These are phyloP conservation scores for Pangasius sanitwongsei DNA, from an alignment of 2,797 vertebrate species.

Conservation along the genomic window DNA sequence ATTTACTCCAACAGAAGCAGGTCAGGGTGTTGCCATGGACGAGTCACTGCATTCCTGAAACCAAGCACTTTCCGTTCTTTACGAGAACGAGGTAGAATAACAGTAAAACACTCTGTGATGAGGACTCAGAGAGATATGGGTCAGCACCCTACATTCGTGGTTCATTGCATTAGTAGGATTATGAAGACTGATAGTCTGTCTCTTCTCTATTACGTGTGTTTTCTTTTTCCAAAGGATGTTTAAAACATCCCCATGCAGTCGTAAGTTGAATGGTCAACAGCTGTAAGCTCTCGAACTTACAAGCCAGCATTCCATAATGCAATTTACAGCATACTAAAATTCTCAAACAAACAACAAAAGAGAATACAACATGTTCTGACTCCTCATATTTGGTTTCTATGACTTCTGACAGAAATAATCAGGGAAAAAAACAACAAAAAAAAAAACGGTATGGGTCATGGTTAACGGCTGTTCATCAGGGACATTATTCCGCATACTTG, in stretches of 20 bases:
- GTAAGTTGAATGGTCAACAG: not conserved
- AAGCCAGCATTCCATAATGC: not conserved
- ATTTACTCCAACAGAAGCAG: conserved; percentile 71
- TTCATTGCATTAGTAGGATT: not conserved
- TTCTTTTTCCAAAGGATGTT: not conserved
- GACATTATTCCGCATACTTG: not conserved
- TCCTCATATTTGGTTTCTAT: not conserved
- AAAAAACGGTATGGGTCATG: not conserved
- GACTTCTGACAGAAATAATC: not conserved
- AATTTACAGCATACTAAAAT: not conserved
- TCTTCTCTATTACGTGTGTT: not conserved
- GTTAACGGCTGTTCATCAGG: not conserved
- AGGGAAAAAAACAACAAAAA: not conserved
- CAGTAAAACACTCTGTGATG: conserved; percentile 61
- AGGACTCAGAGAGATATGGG: conserved; percentile 33
- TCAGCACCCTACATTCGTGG: not conserved
- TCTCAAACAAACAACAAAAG: not conserved
- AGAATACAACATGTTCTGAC: not conserved
- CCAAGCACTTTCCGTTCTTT: conserved; percentile 14
- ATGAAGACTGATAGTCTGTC: not conserved
- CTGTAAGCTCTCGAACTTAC: not conserved
- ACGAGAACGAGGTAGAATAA: not conserved
- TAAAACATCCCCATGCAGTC: not conserved
- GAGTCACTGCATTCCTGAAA: conserved; percentile 73
- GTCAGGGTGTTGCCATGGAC: conserved; percentile 67